Evolutionary conservation across 2,888 invertebrate species (phyloP).

Genomic region (Chironomus riparius): DNA sequence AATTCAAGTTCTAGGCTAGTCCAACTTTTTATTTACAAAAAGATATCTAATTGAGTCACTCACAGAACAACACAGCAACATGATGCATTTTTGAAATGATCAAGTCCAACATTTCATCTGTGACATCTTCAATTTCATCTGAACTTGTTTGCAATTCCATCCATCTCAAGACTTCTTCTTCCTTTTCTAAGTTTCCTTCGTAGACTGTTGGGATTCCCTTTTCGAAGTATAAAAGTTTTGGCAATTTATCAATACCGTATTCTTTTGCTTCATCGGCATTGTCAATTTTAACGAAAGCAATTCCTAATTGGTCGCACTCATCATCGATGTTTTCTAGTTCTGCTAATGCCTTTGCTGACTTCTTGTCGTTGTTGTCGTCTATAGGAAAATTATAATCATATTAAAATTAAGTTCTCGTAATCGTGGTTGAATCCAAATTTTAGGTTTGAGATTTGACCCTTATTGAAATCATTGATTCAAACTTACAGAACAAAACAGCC

Average conservation of each 20-base stretch:
- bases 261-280: constrained; percentile 83
- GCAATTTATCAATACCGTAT: constrained; percentile 83
- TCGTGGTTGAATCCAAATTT: too few relatives aligned
- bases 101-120: constrained; percentile 87
- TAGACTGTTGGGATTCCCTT: constrained; percentile 66
- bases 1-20: too few relatives aligned
- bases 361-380: constrained; percentile 86
- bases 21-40: too few relatives aligned
- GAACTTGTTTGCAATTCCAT: constrained; percentile 72
- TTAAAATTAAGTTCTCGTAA: not conserved
- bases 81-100: constrained; percentile 80
- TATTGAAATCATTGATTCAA: too few relatives aligned
- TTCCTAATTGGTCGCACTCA: constrained; percentile 79
- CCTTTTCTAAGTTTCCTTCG: constrained; percentile 79
- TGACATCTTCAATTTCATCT: constrained; percentile 90
- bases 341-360: constrained; percentile 73
- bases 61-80: constrained; percentile 87
- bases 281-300: constrained; percentile 87
- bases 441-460: too few relatives aligned
- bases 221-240: constrained; percentile 74
- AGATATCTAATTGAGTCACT: constrained; percentile 41
- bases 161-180: constrained; percentile 81
- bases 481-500: constrained; percentile 84
- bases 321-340: constrained; percentile 91
- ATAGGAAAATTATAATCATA: constrained; percentile 30